Evolutionary conservation across 2,113 vertebrate species (phyloP).

Genomic region (Aphyosemion australe): DNA sequence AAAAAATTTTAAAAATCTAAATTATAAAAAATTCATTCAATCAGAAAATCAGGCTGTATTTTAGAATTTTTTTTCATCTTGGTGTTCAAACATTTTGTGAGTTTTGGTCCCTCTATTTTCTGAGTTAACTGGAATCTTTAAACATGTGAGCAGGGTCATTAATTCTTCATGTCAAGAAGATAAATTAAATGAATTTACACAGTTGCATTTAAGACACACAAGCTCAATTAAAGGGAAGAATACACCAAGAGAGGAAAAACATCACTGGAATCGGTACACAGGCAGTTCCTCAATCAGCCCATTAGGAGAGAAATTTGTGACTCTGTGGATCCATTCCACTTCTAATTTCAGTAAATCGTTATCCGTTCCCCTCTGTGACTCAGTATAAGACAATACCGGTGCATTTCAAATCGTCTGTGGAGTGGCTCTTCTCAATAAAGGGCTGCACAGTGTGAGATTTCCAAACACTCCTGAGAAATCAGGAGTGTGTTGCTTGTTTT

Average conservation of each 20-base stretch:
- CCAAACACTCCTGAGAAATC: conserved; percentile 18
- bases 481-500: conserved; percentile 11
- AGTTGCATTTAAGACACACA: background rate
- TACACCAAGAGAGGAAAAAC: conserved; percentile 35
- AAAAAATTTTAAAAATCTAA: too few relatives aligned
- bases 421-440: conserved; percentile 31
- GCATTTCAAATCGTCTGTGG: conserved; percentile 42
- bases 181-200: conserved; percentile 2
- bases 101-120: too few relatives aligned
- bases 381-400: conserved; percentile 36
- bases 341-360: conserved; percentile 61
- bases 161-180: background rate
- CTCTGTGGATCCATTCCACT: conserved; percentile 53
- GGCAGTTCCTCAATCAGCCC: conserved; percentile 48
- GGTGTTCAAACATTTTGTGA: too few relatives aligned
- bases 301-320: conserved; percentile 51
- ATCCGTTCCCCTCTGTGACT: conserved; percentile 51
- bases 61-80: too few relatives aligned
- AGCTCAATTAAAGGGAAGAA: conserved; percentile 3
- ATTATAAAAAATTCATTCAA: too few relatives aligned
- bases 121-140: too few relatives aligned
- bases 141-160: too few relatives aligned
- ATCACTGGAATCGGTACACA: conserved; percentile 21
- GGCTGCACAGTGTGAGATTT: conserved; percentile 14
- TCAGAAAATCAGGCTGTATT: too few relatives aligned